phyloP scores from a whole-genome alignment of 2,797 vertebrate species.

The Rhodeus uyekii region DNA sequence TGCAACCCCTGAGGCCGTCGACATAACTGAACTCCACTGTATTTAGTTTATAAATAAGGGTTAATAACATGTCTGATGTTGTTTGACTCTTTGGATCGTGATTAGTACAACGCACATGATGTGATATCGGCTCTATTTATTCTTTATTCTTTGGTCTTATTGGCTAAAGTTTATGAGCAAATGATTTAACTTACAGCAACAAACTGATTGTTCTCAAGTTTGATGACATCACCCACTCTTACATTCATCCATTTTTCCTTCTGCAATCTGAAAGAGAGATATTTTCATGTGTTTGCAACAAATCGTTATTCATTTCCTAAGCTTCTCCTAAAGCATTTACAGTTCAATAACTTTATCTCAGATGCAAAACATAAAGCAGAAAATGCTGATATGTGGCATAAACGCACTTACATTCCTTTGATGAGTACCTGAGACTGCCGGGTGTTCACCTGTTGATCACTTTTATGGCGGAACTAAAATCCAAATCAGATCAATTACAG shows the following conservation, averaged over 20 bases:
- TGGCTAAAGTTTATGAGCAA: neutral
- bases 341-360: neutral
- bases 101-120: neutral
- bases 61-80: neutral
- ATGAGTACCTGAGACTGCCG: constrained; percentile 81
- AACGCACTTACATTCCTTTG: constrained; percentile 75
- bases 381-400: neutral
- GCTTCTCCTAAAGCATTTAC: neutral
- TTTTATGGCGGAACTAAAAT: constrained; percentile 80
- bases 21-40: too few relatives aligned
- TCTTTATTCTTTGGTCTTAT: too few relatives aligned
- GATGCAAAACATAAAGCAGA: neutral
- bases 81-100: neutral
- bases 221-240: constrained; percentile 81
- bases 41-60: too few relatives aligned
- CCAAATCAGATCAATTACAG: constrained; percentile 44
- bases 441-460: constrained; percentile 82
- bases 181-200: constrained; percentile 80
- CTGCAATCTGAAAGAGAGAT: constrained; percentile 70
- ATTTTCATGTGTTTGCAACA: neutral
- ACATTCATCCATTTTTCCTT: constrained; percentile 86
- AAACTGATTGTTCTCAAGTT: constrained; percentile 86
- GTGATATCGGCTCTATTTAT: neutral
- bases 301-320: neutral
- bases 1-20: too few relatives aligned